Percentiles rank a stretch among this genome's conserved stretches.
phyloP scores from a whole-genome alignment of 2,113 vertebrate species.

The Spea multiplicata region DNA sequence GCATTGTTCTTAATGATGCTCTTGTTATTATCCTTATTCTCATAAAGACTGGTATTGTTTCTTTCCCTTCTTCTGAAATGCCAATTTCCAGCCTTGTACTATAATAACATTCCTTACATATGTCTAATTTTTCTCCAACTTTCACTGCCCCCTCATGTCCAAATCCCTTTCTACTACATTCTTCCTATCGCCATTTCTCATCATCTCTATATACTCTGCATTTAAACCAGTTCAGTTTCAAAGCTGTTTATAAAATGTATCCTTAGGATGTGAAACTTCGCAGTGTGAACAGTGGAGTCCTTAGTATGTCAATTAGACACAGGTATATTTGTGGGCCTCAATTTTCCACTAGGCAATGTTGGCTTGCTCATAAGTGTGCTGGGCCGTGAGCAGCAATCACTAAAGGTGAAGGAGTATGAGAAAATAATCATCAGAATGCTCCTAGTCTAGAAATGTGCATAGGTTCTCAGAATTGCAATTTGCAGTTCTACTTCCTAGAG shows the following conservation, averaged over 20 bases:
- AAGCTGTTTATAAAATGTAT: background rate
- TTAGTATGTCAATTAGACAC: slow-evolving; percentile 10
- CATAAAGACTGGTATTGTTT: too few relatives aligned
- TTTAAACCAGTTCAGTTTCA: slow-evolving; percentile 1
- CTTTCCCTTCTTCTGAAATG: too few relatives aligned
- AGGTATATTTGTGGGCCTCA: background rate
- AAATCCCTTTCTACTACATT: background rate
- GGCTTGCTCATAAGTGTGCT: background rate
- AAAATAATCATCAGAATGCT: background rate
- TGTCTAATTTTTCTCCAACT: too few relatives aligned
- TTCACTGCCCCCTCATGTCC: slow-evolving; percentile 2
- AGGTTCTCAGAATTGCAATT: background rate
- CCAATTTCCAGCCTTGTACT: too few relatives aligned
- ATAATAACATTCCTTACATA: too few relatives aligned
- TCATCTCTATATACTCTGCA: slow-evolving; percentile 14
- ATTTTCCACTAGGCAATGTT: background rate
- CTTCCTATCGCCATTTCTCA: background rate
- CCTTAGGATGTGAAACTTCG: background rate
- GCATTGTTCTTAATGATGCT: too few relatives aligned
- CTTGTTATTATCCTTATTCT: too few relatives aligned
- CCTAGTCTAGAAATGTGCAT: background rate
- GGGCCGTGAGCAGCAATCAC: background rate
- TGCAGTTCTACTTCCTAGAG: background rate
- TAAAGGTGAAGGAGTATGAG: background rate
- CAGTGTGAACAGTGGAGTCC: background rate